Conservation (phyloP, 2,888 invertebrate genomes). For the Ferrisia virgata region DNA sequence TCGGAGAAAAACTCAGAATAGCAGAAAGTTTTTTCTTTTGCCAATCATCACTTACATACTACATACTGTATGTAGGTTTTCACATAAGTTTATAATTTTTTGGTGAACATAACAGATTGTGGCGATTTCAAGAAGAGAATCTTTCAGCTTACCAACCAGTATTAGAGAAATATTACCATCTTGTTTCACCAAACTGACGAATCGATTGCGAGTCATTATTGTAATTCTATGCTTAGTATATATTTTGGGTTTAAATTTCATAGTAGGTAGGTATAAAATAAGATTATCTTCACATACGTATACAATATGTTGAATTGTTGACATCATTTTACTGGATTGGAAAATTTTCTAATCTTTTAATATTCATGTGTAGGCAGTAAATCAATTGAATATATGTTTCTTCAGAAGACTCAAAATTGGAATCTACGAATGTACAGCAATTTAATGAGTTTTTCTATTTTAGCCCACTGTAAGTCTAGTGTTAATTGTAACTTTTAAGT, state of each 20-base stretch:
- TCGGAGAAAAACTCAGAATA: too few species aligned
- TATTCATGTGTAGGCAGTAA: not conserved
- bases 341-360: not conserved
- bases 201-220: not conserved
- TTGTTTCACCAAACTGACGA: not conserved
- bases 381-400: not conserved
- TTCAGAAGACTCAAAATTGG: not conserved
- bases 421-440: not conserved
- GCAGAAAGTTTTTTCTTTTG: too few species aligned
- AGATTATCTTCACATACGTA: too few species aligned
- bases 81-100: not conserved
- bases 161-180: not conserved
- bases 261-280: not conserved
- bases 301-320: too few species aligned
- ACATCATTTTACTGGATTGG: too few species aligned
- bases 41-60: too few species aligned
- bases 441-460: not conserved
- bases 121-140: not conserved
- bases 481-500: not conserved
- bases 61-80: too few species aligned
- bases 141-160: not conserved
- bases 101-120: not conserved
- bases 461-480: not conserved
- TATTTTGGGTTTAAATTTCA: not conserved
- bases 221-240: not conserved